A percentile compares a stretch with the other conserved stretches of the same genome.
These are phyloP conservation scores for Himantopus leucocephalus DNA, from an alignment of 2,113 vertebrate species.

Conservation along the genomic window DNA sequence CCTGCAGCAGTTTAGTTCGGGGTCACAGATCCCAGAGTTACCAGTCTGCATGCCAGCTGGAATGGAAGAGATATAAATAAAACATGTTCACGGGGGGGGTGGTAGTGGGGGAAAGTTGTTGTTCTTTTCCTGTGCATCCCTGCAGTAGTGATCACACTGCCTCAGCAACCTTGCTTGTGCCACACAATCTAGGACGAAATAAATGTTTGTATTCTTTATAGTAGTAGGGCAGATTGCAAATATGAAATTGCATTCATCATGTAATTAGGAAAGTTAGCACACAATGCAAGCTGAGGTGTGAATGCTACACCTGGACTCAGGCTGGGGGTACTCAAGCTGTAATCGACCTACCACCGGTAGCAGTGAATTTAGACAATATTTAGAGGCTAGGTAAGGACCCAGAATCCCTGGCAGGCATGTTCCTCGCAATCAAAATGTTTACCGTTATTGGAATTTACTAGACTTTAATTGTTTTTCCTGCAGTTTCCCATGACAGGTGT, in stretches of 20 bases:
- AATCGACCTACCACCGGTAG: not conserved
- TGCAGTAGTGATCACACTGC: not conserved
- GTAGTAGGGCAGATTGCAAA: not conserved
- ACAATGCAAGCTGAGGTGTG: not conserved
- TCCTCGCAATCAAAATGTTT: not conserved
- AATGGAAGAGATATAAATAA: conserved; percentile 23
- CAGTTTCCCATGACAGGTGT: not conserved
- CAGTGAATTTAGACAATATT: not conserved
- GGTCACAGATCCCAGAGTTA: not conserved
- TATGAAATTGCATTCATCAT: not conserved
- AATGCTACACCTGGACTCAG: not conserved
- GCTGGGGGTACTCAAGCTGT: not conserved
- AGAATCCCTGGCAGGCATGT: not conserved
- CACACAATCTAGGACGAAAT: not conserved
- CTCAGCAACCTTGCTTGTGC: not conserved
- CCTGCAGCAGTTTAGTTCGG: not conserved
- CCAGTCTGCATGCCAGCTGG: not conserved
- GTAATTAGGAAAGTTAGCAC: not conserved
- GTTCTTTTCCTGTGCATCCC: not conserved
- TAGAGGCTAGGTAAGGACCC: not conserved
- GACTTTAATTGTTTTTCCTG: not conserved
- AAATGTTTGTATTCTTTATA: not conserved
- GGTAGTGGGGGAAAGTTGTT: not conserved
- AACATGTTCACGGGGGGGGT: not conserved
- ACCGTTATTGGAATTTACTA: not conserved